A percentile compares a stretch with the other conserved stretches of the same genome.
phyloP scores from a whole-genome alignment of 2,797 vertebrate genomes.

The Limosa lapponica region DNA sequence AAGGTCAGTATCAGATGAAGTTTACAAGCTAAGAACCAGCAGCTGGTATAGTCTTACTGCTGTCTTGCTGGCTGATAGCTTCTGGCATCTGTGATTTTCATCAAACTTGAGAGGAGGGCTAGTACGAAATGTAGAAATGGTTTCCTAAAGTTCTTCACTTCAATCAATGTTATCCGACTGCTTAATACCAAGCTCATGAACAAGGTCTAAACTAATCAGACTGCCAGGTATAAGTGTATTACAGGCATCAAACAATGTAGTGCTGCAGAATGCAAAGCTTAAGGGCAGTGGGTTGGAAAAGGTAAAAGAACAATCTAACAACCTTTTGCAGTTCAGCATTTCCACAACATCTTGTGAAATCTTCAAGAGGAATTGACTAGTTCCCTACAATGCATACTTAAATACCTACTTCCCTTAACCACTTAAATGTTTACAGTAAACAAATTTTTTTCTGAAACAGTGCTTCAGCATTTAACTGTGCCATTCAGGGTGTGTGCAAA shows the following conservation, averaged over 20 bases:
- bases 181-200: not conserved
- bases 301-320: not conserved
- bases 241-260: not conserved
- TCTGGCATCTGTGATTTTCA: not conserved
- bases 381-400: not conserved
- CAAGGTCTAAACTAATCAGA: not conserved
- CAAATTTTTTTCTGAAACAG: not conserved
- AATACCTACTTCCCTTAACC: not conserved
- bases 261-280: not conserved
- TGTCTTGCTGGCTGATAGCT: not conserved
- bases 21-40: not conserved
- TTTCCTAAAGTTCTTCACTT: not conserved
- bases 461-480: not conserved
- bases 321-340: not conserved
- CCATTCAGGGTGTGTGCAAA: not conserved
- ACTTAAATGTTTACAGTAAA: not conserved
- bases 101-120: not conserved
- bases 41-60: not conserved
- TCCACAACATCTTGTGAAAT: not conserved
- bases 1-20: not conserved
- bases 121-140: not conserved
- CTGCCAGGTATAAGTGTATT: not conserved
- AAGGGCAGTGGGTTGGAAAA: not conserved
- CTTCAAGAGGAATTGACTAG: not conserved
- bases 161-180: not conserved